These are phyloP conservation scores for Pseudolaguvia tuberculata DNA, from an alignment of 2,113 vertebrate species.

Conservation along the genomic window DNA sequence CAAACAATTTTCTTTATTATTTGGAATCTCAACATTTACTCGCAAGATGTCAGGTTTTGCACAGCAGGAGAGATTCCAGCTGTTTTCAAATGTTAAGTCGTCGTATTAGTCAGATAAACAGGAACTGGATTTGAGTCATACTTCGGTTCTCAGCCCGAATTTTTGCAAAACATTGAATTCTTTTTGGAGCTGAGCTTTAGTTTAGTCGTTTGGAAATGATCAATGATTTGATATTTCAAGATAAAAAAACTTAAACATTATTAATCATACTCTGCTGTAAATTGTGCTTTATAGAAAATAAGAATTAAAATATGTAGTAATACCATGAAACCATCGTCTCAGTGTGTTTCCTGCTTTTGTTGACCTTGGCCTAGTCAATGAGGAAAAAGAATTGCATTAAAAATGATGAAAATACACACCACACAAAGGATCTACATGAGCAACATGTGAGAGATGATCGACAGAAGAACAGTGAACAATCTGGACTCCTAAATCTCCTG, in stretches of 20 bases:
- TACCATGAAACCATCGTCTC: neutral
- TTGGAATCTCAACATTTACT: constrained; percentile 25
- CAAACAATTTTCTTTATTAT: neutral
- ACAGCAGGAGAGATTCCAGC: constrained; percentile 13
- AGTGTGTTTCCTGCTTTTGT: no score
- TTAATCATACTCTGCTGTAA: neutral
- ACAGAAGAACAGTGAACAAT: neutral
- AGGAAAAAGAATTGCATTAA: no score
- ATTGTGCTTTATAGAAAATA: neutral
- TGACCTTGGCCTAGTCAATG: no score
- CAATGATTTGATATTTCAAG: neutral
- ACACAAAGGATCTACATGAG: neutral
- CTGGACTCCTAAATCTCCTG: neutral
- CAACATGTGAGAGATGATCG: neutral
- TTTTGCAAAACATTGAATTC: constrained; percentile 4
- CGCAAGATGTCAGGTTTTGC: constrained; percentile 9
- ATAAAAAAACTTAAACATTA: neutral
- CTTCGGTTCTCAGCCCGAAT: constrained; percentile 11
- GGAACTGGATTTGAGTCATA: constrained; percentile 32
- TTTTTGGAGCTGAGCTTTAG: neutral
- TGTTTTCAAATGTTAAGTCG: constrained; percentile 22
- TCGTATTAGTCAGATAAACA: constrained; percentile 27
- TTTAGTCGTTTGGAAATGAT: neutral
- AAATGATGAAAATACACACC: neutral
- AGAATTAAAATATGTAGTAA: neutral